phyloP scores from a whole-genome alignment of 2,113 vertebrate genomes.

The Eonycteris spelaea region DNA sequence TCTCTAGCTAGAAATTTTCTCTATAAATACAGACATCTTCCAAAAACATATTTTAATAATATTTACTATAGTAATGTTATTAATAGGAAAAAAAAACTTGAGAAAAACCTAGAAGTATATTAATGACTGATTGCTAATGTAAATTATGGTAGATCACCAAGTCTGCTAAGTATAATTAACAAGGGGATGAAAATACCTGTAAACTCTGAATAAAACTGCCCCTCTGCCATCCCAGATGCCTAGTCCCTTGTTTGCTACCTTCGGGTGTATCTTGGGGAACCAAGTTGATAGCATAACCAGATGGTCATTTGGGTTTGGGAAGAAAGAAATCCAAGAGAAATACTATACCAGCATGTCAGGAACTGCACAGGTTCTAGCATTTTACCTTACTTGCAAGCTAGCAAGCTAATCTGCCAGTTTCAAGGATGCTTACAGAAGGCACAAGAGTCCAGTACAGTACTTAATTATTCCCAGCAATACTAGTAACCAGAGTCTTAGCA shows the following conservation, averaged over 20 bases:
- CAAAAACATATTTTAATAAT: slow-evolving; percentile 9
- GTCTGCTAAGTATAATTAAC: background rate
- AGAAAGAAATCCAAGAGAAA: background rate
- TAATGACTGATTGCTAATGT: background rate
- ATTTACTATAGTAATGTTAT: background rate
- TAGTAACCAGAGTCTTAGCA: background rate
- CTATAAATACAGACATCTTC: background rate
- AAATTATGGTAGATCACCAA: background rate
- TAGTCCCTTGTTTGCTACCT: background rate
- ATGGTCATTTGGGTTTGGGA: background rate
- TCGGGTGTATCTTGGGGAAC: background rate
- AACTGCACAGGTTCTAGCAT: background rate
- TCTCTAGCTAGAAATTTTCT: background rate
- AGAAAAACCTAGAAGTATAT: background rate
- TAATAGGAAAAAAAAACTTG: background rate
- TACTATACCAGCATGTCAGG: background rate
- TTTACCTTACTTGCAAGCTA: background rate
- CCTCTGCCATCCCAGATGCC: background rate
- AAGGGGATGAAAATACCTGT: background rate
- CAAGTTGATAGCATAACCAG: background rate
- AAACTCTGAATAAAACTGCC: background rate
- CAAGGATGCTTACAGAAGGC: background rate
- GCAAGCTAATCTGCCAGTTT: background rate
- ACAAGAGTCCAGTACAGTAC: background rate
- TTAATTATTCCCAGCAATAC: background rate